Percentiles rank a stretch among this genome's conserved stretches.
Evolutionary conservation across 2,113 vertebrate species (phyloP).

Genomic region (Zosterops pallidus): DNA sequence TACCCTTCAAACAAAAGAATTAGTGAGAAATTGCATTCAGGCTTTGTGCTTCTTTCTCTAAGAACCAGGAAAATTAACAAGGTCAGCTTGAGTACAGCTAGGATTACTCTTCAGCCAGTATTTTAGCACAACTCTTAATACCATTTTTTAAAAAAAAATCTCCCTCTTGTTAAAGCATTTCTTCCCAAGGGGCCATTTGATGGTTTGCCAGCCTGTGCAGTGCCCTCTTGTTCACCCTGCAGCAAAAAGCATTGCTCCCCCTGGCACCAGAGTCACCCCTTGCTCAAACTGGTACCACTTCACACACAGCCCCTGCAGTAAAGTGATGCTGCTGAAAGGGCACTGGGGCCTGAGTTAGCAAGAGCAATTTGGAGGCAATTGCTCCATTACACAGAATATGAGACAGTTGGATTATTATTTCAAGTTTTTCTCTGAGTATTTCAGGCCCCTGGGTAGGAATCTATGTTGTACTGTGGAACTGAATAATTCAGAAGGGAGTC

Average conservation of each 20-base stretch:
- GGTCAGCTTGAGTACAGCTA: not conserved
- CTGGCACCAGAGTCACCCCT: not conserved
- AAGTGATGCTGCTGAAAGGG: not conserved
- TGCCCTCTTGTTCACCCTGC: not conserved
- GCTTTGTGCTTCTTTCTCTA: not conserved
- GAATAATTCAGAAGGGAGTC: not conserved
- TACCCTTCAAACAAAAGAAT: not conserved
- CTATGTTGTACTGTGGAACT: not conserved
- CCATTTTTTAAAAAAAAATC: not conserved
- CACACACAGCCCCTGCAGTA: rapidly evolving
- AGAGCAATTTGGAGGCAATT: not conserved
- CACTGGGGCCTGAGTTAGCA: not conserved
- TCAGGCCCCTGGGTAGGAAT: not conserved
- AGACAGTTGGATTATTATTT: not conserved
- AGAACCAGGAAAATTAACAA: slow-evolving; percentile 8
- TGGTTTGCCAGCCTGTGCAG: not conserved
- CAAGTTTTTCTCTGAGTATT: not conserved
- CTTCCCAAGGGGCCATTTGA: not conserved
- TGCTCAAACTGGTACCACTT: too few species aligned
- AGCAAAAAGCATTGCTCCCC: not conserved
- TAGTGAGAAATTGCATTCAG: not conserved
- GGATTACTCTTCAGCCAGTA: not conserved
- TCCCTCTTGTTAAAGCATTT: not conserved
- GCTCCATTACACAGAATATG: not conserved
- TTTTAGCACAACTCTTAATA: not conserved